phyloP scores from a whole-genome alignment of 2,888 invertebrate genomes.

The Opisthograptis luteolata region DNA sequence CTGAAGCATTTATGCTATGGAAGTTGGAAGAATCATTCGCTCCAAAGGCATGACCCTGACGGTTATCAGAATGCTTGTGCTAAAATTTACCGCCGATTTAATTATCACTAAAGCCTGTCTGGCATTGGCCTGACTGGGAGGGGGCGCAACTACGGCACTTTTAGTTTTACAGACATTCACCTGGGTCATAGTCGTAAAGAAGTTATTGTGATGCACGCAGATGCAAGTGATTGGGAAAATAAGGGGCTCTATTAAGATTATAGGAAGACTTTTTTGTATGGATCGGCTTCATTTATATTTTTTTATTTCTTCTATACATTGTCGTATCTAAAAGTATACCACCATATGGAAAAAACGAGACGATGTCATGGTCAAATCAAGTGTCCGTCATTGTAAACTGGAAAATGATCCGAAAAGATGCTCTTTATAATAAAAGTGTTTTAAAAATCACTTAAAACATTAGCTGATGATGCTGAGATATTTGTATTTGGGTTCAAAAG shows the following conservation, averaged over 20 bases:
- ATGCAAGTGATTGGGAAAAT: slow-evolving; percentile 5
- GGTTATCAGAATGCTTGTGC: slow-evolving; percentile 1
- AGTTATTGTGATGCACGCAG: slow-evolving; percentile 14
- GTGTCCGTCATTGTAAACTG: no score
- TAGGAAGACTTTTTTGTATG: background rate
- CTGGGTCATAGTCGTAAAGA: slow-evolving; percentile 10
- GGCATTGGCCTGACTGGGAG: background rate
- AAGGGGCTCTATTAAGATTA: background rate
- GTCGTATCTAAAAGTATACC: no score
- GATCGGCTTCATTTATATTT: no score
- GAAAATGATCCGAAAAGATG: no score
- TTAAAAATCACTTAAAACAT: no score
- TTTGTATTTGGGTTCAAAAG: no score
- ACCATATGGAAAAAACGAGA: no score
- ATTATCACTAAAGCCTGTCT: slow-evolving; percentile 28
- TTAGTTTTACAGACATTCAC: slow-evolving; percentile 16
- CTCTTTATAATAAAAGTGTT: no score
- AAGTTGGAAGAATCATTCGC: background rate
- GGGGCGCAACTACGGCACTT: slow-evolving; percentile 14
- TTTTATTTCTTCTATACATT: no score
- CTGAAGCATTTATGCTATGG: no score
- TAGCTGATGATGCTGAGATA: no score
- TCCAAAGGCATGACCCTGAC: background rate
- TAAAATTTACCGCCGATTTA: slow-evolving; percentile 29
- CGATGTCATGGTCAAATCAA: no score